Percentiles rank a stretch among this genome's conserved stretches.
Evolutionary conservation across 2,797 vertebrate genomes (phyloP).

Genomic region (Propithecus perrieri): DNA sequence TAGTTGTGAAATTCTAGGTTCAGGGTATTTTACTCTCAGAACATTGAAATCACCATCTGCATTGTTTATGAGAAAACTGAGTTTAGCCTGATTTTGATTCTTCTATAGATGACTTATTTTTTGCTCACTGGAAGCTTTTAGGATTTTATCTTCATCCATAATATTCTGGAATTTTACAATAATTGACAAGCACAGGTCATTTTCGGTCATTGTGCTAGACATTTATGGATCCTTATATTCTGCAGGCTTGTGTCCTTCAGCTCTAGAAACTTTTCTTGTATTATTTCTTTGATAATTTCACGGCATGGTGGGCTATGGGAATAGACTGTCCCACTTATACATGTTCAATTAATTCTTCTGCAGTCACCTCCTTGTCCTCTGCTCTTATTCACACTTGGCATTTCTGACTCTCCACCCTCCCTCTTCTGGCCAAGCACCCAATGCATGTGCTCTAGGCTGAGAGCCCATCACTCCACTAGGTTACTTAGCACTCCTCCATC

Average conservation of each 20-base stretch:
- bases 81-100: background rate
- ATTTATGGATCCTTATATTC: background rate
- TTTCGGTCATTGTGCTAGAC: background rate
- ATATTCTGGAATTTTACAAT: background rate
- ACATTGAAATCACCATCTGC: background rate
- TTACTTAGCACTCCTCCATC: background rate
- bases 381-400: background rate
- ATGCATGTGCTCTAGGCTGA: background rate
- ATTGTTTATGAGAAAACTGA: background rate
- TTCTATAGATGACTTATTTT: background rate
- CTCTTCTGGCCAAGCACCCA: background rate
- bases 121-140: background rate
- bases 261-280: background rate
- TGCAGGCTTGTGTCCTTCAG: background rate
- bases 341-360: background rate
- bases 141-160: background rate
- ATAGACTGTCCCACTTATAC: background rate
- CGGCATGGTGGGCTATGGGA: background rate
- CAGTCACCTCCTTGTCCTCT: background rate
- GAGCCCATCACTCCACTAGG: background rate
- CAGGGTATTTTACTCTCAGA: background rate
- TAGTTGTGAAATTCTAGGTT: background rate
- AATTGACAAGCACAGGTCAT: background rate
- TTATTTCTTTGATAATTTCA: slow-evolving; percentile 13
- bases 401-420: background rate